A percentile compares a stretch with the other conserved stretches of the same genome.
Conservation (phyloP, 2,113 vertebrate genomes). For the Lampris incognitus region DNA sequence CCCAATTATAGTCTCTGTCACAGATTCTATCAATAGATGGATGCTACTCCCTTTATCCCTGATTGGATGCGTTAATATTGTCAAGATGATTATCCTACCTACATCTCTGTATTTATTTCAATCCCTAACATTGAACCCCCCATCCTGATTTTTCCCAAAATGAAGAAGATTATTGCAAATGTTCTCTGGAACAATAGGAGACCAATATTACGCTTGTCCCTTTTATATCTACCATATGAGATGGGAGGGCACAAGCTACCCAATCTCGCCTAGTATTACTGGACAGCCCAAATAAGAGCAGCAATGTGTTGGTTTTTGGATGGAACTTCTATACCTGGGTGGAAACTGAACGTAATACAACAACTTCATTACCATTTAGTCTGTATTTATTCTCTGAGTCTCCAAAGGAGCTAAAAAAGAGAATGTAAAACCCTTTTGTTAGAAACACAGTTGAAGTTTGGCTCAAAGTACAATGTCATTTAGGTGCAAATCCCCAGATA, state of each 20-base stretch:
- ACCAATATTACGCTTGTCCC: constrained; percentile 2
- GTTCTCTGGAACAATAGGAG: constrained; percentile 11
- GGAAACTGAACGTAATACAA: too few relatives aligned
- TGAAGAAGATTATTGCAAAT: constrained; percentile 5
- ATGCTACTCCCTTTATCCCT: not conserved
- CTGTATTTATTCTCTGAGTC: too few relatives aligned
- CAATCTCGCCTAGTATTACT: not conserved
- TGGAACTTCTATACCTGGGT: too few relatives aligned
- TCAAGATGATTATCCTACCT: constrained; percentile 24
- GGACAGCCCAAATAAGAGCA: not conserved
- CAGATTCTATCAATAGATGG: not conserved
- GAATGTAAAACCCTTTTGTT: too few relatives aligned
- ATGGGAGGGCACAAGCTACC: not conserved
- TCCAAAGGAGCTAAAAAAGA: too few relatives aligned
- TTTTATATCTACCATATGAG: constrained; percentile 10
- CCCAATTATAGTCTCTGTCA: not conserved
- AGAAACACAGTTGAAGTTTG: too few relatives aligned
- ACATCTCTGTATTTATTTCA: constrained; percentile 30
- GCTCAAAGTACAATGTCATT: too few relatives aligned
- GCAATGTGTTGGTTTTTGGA: not conserved
- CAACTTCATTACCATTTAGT: too few relatives aligned
- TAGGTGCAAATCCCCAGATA: too few relatives aligned
- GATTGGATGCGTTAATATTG: constrained; percentile 5
- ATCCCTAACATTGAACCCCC: constrained; percentile 17
- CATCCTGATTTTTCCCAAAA: constrained; percentile 4